Base-by-base conservation (phyloP, 1,140 invertebrate genomes). In the Monomorium pharaonis region DNA sequence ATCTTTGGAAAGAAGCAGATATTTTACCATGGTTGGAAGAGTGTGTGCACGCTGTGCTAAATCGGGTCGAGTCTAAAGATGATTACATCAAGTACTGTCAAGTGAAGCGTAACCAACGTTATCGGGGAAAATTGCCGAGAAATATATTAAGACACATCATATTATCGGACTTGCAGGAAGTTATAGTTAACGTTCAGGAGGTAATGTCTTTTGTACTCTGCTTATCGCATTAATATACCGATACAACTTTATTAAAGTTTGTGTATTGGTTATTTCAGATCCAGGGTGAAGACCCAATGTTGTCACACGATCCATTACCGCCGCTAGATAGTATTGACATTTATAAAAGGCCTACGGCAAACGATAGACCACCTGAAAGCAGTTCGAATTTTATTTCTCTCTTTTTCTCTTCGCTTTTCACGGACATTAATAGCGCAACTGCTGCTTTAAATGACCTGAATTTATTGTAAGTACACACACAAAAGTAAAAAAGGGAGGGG, bases 271-370 rank as follows among this genome's bases (percentile, higher is more conserved):
- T 81, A 85, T 92, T 94, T 1, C 91, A 97, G 96, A 95, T 96
- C 56, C 91, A 92, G 70, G 88, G 96, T 67, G 85, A 95, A 81
- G 96, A 96, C 51, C 95, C 97, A 5, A 96, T 98, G n/a, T 95
- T 98, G 91, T 97, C 96, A 58, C 97, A 97, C 92, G 98, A 98
- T 95, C 98, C 98, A 10, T 94, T 98, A 60, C 98, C 98, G 12
- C 98, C 98, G 9, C 85, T 92, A 37, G 97, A 98, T 93, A 96
- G 97, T 0, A 96, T 98, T 37, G 96, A 97, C 91, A 96, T 97
- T 67, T 98, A 98, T 93, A 91, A 89, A 60, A 85, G 75, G 81
- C 72, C 88, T 69, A n/a, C 69, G 7, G 18, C 86, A 72, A 90
- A 72, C 56, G 49, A 69, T 16, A 86, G 86, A 30, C 77, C 56